Evolutionary conservation across 2,113 vertebrate species (phyloP), one percentile per base, ranked within the genome.

Genomic region (Lates calcarifer): DNA sequence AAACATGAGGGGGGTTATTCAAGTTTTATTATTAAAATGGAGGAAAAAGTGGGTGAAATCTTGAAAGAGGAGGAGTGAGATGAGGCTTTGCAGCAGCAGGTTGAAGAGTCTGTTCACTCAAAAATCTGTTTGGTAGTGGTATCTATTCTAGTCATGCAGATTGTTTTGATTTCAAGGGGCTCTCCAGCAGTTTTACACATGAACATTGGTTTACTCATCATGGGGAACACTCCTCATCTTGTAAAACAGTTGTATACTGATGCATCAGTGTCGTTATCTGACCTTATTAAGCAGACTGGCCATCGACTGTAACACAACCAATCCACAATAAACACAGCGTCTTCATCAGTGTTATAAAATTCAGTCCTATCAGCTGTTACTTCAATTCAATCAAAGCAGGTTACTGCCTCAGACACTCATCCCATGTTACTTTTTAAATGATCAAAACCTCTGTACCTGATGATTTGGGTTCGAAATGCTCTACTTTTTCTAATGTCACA

Each of bases 1-100:
- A 65, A 73, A 76, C 26, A 72, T 14, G 45, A 14, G 17, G 41
- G 17, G 64, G 45, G 39, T 75, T 47, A 60, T 35, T 62, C 9
- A 1, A 79, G 66, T 41, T 41, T 41, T 41, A 10, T 41, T 41
- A 11, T 41, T 41, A 41, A 41, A 41, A 41, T 2, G 3, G 39
- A 11, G 39, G 13, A 10, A 41, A 41, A 41, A 41, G n/a, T n/a
- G n/a, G n/a, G n/a, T n/a, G n/a, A n/a, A n/a, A n/a, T n/a, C n/a
- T n/a, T n/a, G n/a, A n/a, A n/a, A n/a, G n/a, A n/a, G n/a, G n/a
- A 14, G 3, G 39, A 12, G 4, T 45, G 14, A 45, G 17, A 45
- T 18, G 14, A 17, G 3, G 13, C 3, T 45, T 45, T 17, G 3
- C 41, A 3, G 41, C 41, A 14, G 13, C 43, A 45, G 17, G 37